phyloP scores from a whole-genome alignment of 2,888 invertebrate species.

The Atethmia centrago region DNA sequence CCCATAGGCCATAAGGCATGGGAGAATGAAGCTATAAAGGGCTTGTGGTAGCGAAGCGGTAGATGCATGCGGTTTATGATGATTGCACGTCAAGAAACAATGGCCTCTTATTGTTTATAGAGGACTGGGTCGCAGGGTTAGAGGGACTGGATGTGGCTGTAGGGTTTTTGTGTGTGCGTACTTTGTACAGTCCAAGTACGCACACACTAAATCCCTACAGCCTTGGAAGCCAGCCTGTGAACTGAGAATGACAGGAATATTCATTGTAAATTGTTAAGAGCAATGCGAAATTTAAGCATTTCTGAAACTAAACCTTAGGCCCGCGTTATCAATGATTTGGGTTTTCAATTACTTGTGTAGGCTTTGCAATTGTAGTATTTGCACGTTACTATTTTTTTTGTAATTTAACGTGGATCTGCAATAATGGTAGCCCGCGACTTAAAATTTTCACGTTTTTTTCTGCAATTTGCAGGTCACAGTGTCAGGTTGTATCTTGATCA shows the following conservation, averaged over 20 bases:
- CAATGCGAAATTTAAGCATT: not conserved
- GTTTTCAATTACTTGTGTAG: no score
- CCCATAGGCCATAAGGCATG: conserved; percentile 59
- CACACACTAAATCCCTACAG: no score
- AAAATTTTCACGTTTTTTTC: no score
- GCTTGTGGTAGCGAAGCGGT: conserved; percentile 68
- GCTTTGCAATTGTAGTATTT: no score
- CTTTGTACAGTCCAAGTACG: no score
- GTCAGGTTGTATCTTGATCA: no score
- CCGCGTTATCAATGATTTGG: not conserved
- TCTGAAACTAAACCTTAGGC: not conserved
- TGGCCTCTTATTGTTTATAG: conserved; percentile 80
- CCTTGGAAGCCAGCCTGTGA: no score
- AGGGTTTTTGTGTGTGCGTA: not conserved
- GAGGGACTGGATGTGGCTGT: conserved; percentile 42
- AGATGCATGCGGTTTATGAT: conserved; percentile 81
- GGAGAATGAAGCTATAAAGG: conserved; percentile 65
- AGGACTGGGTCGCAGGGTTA: conserved; percentile 35
- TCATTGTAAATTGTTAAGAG: not conserved
- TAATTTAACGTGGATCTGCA: no score
- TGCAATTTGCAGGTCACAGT: no score
- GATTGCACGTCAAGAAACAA: conserved; percentile 83
- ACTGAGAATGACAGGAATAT: no score
- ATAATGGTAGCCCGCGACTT: no score
- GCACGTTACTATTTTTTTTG: no score